phyloP scores from a whole-genome alignment of 2,113 vertebrate genomes.

The Machaerirhynchus nigripectus region DNA sequence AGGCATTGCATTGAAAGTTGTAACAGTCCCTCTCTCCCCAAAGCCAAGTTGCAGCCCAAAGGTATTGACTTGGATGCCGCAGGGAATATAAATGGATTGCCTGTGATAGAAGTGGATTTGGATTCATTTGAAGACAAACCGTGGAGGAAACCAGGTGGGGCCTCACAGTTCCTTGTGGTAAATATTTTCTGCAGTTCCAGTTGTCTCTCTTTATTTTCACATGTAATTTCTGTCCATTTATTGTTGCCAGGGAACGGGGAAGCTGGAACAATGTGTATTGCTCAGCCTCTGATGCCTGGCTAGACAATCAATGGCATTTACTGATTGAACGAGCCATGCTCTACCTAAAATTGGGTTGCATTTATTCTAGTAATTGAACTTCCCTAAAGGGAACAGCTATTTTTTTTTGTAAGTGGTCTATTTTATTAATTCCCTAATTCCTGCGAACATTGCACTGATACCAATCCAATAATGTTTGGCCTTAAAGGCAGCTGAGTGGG shows the following conservation, averaged over 20 bases:
- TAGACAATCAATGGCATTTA: background rate
- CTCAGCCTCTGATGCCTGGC: background rate
- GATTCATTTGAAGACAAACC: constrained; percentile 81
- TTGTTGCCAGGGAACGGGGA: background rate
- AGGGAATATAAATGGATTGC: constrained; percentile 74
- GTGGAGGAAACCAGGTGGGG: constrained; percentile 78
- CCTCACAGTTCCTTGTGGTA: constrained; percentile 59
- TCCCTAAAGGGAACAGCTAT: background rate
- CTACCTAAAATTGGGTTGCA: background rate
- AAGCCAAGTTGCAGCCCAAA: constrained; percentile 76
- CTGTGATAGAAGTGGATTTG: constrained; percentile 75
- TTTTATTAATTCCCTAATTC: background rate
- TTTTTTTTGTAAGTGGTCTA: background rate
- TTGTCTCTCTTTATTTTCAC: background rate
- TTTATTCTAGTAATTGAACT: background rate
- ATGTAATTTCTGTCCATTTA: background rate
- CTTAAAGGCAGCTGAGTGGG: background rate
- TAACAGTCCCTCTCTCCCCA: constrained; percentile 26
- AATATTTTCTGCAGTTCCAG: constrained; percentile 30
- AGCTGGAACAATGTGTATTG: background rate
- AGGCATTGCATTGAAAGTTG: background rate
- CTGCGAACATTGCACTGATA: background rate
- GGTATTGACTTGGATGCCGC: constrained; percentile 74
- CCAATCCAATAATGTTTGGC: background rate
- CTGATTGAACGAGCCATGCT: background rate